Conservation (phyloP, 37 sponge, comb jelly and placozoan genomes). For the Chondrilla cf. caribensis region DNA sequence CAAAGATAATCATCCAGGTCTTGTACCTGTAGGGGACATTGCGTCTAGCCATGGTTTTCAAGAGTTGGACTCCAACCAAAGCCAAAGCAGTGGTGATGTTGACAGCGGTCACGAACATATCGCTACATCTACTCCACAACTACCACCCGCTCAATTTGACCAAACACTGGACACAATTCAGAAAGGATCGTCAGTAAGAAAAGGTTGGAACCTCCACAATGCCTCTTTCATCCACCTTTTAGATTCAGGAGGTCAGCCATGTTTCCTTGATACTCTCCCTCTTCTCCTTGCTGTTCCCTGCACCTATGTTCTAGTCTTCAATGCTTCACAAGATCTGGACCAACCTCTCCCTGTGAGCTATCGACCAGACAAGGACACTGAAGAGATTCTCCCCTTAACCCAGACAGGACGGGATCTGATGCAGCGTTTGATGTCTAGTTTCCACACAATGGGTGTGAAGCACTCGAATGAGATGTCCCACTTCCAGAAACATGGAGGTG, state of each 20-base stretch:
- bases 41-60: no score
- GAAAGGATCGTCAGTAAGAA: no score
- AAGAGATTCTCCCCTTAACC: not conserved
- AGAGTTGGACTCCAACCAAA: no score
- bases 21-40: no score
- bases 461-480: not conserved
- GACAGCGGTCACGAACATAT: no score
- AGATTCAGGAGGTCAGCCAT: conserved; percentile 8
- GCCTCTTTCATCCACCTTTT: conserved; percentile 4
- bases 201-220: no score
- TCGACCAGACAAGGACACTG: not conserved
- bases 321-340: not conserved
- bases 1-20: no score
- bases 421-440: not conserved
- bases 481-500: not conserved
- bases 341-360: not conserved
- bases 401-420: not conserved
- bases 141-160: no score
- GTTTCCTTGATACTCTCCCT: conserved; percentile 3
- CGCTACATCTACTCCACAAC: no score
- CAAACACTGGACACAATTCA: no score
- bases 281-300: conserved; percentile 4
- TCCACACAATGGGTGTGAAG: not conserved
- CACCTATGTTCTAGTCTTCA: not conserved
- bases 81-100: no score